phyloP scores from a whole-genome alignment of 2,888 invertebrate species.

The Tachystola acroxantha region DNA sequence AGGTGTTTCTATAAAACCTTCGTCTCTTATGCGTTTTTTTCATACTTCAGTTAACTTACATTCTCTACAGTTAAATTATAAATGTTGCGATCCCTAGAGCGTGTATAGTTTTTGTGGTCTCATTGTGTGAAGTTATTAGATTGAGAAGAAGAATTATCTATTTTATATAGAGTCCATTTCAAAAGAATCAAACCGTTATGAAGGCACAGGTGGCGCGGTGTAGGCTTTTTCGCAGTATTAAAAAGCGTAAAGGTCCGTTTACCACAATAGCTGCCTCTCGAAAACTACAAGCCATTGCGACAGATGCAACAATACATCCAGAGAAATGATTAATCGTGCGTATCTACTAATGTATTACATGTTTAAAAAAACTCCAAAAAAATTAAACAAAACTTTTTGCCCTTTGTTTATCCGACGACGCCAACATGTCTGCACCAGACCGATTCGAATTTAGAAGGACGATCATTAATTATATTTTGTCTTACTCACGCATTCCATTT shows the following conservation, averaged over 20 bases:
- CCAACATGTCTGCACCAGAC: constrained; percentile 74
- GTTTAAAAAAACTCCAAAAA: constrained; percentile 48
- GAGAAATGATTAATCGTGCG: constrained; percentile 65
- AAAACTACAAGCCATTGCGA: constrained; percentile 55
- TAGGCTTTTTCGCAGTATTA: constrained; percentile 43
- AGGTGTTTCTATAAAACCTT: no score
- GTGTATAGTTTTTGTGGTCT: not conserved
- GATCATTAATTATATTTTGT: constrained; percentile 78
- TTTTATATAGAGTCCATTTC: constrained; percentile 32
- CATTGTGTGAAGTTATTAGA: constrained; percentile 19
- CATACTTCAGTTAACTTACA: no score
- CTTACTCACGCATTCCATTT: constrained; percentile 78
- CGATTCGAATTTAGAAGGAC: constrained; percentile 71
- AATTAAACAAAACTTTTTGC: constrained; percentile 61
- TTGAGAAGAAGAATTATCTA: constrained; percentile 22
- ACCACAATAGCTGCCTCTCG: constrained; percentile 51
- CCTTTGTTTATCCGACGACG: constrained; percentile 75
- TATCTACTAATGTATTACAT: constrained; percentile 64
- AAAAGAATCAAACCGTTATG: constrained; percentile 31
- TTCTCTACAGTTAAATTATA: no score
- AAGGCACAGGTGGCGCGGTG: constrained; percentile 61
- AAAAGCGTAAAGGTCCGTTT: constrained; percentile 44
- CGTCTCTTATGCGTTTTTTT: no score
- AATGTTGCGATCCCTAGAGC: no score
- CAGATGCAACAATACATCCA: constrained; percentile 68